Base-by-base conservation (phyloP, 2,888 invertebrate species). In the Prenolepis imparis region DNA sequence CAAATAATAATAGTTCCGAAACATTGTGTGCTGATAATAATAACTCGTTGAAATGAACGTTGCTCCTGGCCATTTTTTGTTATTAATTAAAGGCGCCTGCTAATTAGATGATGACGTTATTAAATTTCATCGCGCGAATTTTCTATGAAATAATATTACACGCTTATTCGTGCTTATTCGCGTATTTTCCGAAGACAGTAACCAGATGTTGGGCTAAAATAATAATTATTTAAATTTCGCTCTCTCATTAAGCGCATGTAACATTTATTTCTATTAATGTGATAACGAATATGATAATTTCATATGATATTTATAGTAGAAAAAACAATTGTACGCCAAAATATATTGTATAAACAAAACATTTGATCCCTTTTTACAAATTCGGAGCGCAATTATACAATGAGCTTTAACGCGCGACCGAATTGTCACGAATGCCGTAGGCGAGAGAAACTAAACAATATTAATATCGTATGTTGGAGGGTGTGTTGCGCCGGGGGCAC, bases 51-150 rank as follows among this genome's bases (percentile, higher is more conserved):
- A 68, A 28, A 52, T 52, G 11, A 18, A 18, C 15, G 24, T 28
- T 5, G 39, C 15, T 39, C 52, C 8, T 24, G 24, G 8, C n/a
- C 9, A 4, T 41, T 11, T 12, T 21, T 41, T 41, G 8, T 39
- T 21, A 12, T 41, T 72, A 80, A 80, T 80, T 72, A 80, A 70
- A 72, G 5, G 3, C 18, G 12, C 21, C 24, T 15, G 11, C 44
- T 72, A 72, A 59, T 59, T 59, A 70, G 18, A 28, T n/a, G 67
- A n/a, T 57, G 55, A 67, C 5, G 12, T 44, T 72, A 77, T 39
- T 55, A 55, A 67, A 77, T 55, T 67, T n/a, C 2, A 3, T 52
- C 18, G 6, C 18, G 21, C 32, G 32, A 44, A 48, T 9, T 48
- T 66, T 4, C 21, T 48, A 21, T 28, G 24, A 21, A 52, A 32